Percentiles rank a stretch among this genome's conserved stretches.
phyloP scores from a whole-genome alignment of 2,797 vertebrate species.

The Podarcis siculus region DNA sequence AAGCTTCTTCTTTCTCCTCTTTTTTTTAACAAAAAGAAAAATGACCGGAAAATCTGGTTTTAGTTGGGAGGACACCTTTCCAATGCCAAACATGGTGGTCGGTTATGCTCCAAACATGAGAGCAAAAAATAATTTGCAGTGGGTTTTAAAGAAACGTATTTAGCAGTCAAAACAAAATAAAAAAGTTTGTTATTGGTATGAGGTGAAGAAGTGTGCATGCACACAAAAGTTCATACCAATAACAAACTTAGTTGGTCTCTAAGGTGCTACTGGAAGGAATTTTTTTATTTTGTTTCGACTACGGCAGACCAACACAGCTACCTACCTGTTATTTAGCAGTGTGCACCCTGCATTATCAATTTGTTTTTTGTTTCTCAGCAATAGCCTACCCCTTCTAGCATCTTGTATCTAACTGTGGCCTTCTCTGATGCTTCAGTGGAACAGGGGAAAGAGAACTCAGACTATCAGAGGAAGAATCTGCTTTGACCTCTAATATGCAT shows the following conservation, averaged over 20 bases:
- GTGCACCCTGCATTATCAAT: neutral
- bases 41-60: neutral
- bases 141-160: neutral
- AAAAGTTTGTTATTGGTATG: too few species aligned
- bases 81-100: neutral
- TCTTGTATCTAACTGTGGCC: neutral
- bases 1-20: neutral
- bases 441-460: neutral
- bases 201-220: too few species aligned
- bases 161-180: neutral
- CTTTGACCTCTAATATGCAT: conserved; percentile 5
- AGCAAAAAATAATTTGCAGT: neutral
- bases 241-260: too few species aligned
- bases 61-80: neutral
- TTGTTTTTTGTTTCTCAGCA: neutral
- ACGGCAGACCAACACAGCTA: too few species aligned
- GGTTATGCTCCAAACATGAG: neutral
- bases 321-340: neutral
- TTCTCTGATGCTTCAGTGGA: neutral
- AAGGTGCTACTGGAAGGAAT: too few species aligned
- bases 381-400: neutral
- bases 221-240: too few species aligned
- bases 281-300: too few species aligned
- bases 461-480: neutral
- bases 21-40: too few species aligned